phyloP scores from a whole-genome alignment of 1,140 invertebrate species.

The Pogonomyrmex barbatus region DNA sequence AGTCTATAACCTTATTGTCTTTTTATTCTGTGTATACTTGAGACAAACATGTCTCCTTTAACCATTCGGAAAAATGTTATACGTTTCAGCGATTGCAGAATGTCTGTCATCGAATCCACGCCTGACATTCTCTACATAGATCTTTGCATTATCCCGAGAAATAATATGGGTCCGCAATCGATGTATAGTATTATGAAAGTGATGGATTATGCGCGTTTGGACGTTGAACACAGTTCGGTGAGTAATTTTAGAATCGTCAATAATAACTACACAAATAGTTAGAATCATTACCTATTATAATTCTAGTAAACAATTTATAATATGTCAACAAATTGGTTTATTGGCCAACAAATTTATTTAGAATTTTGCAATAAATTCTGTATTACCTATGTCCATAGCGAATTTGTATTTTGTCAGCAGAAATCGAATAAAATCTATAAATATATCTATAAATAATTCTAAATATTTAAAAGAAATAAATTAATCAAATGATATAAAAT shows the following conservation, averaged over 20 bases:
- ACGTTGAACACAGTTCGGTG: not conserved
- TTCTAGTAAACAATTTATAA: too few species aligned
- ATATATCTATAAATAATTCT: too few species aligned
- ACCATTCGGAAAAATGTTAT: not conserved
- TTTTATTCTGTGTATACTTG: not conserved
- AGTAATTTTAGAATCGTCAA: not conserved
- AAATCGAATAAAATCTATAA: too few species aligned
- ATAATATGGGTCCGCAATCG: constrained; percentile 77
- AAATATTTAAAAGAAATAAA: too few species aligned
- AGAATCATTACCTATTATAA: too few species aligned
- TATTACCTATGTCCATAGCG: too few species aligned
- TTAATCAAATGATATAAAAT: too few species aligned
- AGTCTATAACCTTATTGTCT: not conserved
- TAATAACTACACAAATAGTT: too few species aligned
- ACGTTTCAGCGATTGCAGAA: constrained; percentile 22
- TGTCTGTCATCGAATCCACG: constrained; percentile 13
- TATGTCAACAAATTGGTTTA: too few species aligned
- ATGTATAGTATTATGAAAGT: constrained; percentile 82
- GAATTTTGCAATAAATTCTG: too few species aligned
- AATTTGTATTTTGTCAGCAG: too few species aligned
- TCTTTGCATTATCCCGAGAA: constrained; percentile 4
- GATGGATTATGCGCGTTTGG: constrained; percentile 67
- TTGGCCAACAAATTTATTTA: too few species aligned
- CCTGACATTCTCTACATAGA: constrained; percentile 47
- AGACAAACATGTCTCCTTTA: not conserved